These are phyloP conservation scores for Ectemnius cavifrons DNA, from an alignment of 2,888 invertebrate species.

Conservation along the genomic window DNA sequence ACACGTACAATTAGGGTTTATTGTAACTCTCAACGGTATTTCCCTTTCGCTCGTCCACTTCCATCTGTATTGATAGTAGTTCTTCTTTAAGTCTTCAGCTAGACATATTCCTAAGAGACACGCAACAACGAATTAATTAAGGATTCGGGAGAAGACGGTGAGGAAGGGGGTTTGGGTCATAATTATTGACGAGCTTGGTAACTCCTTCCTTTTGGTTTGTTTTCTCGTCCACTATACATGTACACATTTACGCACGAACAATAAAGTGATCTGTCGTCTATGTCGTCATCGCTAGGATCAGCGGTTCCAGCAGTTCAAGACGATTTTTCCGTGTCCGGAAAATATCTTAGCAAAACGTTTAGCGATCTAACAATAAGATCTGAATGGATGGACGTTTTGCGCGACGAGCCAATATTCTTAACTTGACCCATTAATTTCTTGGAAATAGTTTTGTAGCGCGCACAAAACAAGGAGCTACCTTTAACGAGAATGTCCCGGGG, in stretches of 20 bases:
- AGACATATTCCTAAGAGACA: conserved; percentile 68
- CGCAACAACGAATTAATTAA: conserved; percentile 70
- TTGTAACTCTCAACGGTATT: conserved; percentile 22
- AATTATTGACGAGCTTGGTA: conserved; percentile 53
- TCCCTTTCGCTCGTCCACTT: conserved; percentile 16
- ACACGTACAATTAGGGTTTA: conserved; percentile 30
- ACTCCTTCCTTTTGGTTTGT: conserved; percentile 39
- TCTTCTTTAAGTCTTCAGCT: conserved; percentile 50
- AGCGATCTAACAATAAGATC: no score
- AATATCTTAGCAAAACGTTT: no score
- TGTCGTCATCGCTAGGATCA: conserved; percentile 33
- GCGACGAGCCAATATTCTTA: no score
- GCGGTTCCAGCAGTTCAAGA: background rate
- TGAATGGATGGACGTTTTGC: no score
- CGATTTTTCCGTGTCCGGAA: background rate
- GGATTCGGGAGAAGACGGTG: conserved; percentile 42
- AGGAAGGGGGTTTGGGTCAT: conserved; percentile 32
- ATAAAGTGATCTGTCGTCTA: conserved; percentile 39
- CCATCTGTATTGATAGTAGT: conserved; percentile 47
- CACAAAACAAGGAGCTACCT: background rate
- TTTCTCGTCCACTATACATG: conserved; percentile 38
- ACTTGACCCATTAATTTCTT: no score
- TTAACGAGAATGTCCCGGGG: conserved; percentile 5
- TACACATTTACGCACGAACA: conserved; percentile 44
- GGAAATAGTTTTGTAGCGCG: background rate